Base-by-base conservation (phyloP, 2,888 invertebrate genomes). In the Congeria kusceri region DNA sequence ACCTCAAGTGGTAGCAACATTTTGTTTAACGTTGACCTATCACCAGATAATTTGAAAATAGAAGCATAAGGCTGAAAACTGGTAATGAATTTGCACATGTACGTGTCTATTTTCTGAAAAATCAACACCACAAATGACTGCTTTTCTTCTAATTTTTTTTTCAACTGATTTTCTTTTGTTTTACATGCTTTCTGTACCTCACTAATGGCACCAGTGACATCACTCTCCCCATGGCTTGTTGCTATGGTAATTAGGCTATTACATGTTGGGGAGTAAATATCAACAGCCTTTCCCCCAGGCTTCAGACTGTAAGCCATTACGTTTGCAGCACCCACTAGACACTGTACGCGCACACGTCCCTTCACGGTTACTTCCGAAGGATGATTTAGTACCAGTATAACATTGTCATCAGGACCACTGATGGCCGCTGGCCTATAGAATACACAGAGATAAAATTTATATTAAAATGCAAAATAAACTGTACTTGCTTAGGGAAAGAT, bases 201-300 rank as follows among this genome's bases (percentile, higher is more conserved):
- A 39, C 9, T 39, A 9, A 39, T 11, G 39, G 71, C 46, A 28
- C 39, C 39, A 44, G 69, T 57, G 13, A 66, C 74, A 20, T 86
- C 74, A 28, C 65, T 64, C 39, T 77, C 73, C 7, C 62, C 68
- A 11, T 15, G 15, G 18, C 28, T 27, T 5, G 87, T 86, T 53
- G 65, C 68, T 7, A 91, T 66, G 0, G 86, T 84, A 15, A 90
- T 47, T 13, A 86, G 79, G 61, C 90, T 89, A 67, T 80, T 84
- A 49, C 85, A 83, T 23, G 84, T 67, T 44, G 90, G 91, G 5
- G 91, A 90, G 64, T 75, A 89, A 13, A 90, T 77, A n/a, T 85
- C 83, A 44, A 75, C 71, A 0, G 63, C 29, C 53, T 64, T 18
- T 5, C 46, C 53, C 5, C 68, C 65, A 28, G 65, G 62, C 13